Base-by-base conservation (phyloP, 2,113 vertebrate species). In the Muntiacus muntjak region DNA sequence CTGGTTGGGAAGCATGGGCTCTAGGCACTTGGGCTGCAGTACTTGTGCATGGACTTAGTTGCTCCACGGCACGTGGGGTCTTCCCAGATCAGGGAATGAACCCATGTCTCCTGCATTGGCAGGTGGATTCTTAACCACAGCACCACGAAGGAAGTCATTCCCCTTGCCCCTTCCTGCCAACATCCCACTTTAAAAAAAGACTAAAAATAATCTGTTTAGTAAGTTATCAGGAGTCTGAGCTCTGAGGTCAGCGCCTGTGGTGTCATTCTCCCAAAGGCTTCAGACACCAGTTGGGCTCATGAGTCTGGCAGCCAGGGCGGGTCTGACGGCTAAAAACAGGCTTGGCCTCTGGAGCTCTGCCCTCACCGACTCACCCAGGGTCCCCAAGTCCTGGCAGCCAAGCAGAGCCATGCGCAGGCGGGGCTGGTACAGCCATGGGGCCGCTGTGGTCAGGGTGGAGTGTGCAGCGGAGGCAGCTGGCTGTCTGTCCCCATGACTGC, bases 341-440 rank as follows among this genome's bases (percentile, higher is more conserved):
- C 64, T 67, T 67, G 33, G 33, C 64, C 33, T 67, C 64, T 67
- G 64, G 33, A 19, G 7, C 64, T 67, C 33, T 67, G 64, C 64
- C 62, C 64, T 67, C 64, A 67, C 33, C 8, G 4, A 67, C 64
- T 67, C 64, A 67, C 16, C 7, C 16, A 67, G 33, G 33, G 64
- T 19, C 64, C 64, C 3, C 3, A 8, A 67, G 64, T 1, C 64
- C 64, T 2, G 64, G 64, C 8, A 36, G 16, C 64, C 64, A 67
- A 67, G 9, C 9, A 71, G n/a, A 71, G n/a, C n/a, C 0, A 0
- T 0, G 0, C 1, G 2, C 64, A 12, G 64, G 64, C 0, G 2
- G n/a, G 17, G 33, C 17, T 21, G 33, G 64, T 36, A 10, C 64
- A 71, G 64, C 17, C 9, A 1, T 36, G 64, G 64, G 64, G 17